Conservation (phyloP, 2,888 invertebrate genomes). For the Zygaena filipendulae region DNA sequence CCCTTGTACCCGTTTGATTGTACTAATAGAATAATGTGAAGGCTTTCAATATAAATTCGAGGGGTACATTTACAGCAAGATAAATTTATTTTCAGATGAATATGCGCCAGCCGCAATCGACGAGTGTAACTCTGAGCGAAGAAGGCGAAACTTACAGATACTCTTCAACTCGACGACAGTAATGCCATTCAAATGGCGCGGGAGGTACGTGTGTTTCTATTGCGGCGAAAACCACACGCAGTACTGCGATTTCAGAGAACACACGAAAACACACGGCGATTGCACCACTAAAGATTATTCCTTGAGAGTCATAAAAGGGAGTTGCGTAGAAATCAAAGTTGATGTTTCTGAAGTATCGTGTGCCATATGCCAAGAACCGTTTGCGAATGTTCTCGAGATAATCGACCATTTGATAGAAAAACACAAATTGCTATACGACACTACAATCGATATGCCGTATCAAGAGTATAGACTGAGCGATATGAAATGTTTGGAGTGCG, state of each 20-base stretch:
- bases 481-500: constrained; percentile 36
- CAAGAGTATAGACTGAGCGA: constrained; percentile 39
- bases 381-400: constrained; percentile 30
- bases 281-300: constrained; percentile 36
- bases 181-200: constrained; percentile 56
- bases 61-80: constrained; percentile 33
- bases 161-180: constrained; percentile 52
- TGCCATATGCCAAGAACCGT: constrained; percentile 39
- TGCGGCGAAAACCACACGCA: constrained; percentile 36
- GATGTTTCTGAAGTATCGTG: constrained; percentile 47
- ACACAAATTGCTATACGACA: constrained; percentile 42
- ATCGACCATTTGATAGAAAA: constrained; percentile 42
- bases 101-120: constrained; percentile 31
- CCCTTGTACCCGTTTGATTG: too few relatives aligned
- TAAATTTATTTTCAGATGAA: constrained; percentile 54
- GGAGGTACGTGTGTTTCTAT: constrained; percentile 45
- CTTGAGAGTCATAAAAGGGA: constrained; percentile 36
- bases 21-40: constrained; percentile 6
- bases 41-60: constrained; percentile 7
- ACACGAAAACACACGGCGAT: constrained; percentile 38
- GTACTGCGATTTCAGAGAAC: constrained; percentile 40
- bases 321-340: constrained; percentile 38
- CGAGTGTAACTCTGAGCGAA: constrained; percentile 34
- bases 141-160: constrained; percentile 47
- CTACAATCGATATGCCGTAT: constrained; percentile 31